Evolutionary conservation across 1,140 invertebrate species (phyloP).

Genomic region (Mercenaria mercenaria): DNA sequence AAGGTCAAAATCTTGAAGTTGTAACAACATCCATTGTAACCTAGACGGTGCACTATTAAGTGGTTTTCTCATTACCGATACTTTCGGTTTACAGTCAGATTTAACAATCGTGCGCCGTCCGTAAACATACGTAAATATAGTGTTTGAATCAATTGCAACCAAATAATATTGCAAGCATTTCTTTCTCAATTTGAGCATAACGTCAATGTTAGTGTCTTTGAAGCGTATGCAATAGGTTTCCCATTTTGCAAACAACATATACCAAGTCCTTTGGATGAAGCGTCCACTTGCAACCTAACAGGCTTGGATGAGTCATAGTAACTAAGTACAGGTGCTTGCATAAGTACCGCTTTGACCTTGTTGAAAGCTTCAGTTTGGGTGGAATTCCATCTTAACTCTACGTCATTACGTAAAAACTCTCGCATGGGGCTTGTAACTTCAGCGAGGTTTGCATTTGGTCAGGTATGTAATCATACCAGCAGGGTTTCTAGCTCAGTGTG

Average conservation of each 20-base stretch:
- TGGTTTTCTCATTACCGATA: slow-evolving; percentile 31
- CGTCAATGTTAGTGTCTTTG: slow-evolving; percentile 8
- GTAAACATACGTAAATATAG: not conserved
- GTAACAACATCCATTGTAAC: slow-evolving; percentile 1
- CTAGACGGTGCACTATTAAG: not conserved
- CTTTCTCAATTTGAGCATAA: slow-evolving; percentile 9
- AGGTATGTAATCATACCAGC: slow-evolving; percentile 85
- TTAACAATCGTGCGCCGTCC: slow-evolving; percentile 70
- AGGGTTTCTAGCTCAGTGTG: slow-evolving; percentile 81
- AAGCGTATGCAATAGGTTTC: not conserved
- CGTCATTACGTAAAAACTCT: slow-evolving; percentile 48
- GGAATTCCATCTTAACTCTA: slow-evolving; percentile 58
- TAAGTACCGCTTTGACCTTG: not conserved
- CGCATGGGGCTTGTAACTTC: not conserved
- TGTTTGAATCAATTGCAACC: slow-evolving; percentile 61
- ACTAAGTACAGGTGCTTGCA: not conserved
- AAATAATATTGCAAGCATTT: slow-evolving; percentile 87
- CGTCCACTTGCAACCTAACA: not conserved
- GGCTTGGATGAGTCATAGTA: not conserved
- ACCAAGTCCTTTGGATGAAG: slow-evolving; percentile 70
- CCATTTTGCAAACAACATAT: not conserved
- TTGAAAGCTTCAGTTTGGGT: slow-evolving; percentile 29
- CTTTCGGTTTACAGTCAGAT: slow-evolving; percentile 81
- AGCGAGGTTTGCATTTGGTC: not conserved
- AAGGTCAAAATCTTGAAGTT: slow-evolving; percentile 25